Evolutionary conservation across 2,797 vertebrate genomes (phyloP), one percentile per base, ranked within the genome.

Genomic region (Craterocephalus amniculus): DNA sequence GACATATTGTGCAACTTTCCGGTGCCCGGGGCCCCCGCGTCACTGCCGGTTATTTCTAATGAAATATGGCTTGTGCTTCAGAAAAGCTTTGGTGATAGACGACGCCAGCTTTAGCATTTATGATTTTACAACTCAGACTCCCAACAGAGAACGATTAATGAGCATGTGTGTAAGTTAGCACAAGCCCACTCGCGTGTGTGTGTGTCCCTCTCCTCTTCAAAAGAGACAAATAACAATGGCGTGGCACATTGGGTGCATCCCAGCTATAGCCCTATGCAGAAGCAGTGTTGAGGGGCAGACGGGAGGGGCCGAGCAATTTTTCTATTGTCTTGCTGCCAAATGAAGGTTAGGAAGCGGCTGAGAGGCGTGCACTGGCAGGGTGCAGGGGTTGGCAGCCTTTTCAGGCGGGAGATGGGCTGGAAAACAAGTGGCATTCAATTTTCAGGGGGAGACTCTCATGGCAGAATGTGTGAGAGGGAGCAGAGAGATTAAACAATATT

Each of bases 361-460:
- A 86, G 82, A 87, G 80, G 80, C 70, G 63, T 70, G 78, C 59
- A 51, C 71, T 89, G 84, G 86, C 82, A 79, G 81, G 56, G 86
- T 75, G 36, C 80, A 75, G 84, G 80, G 88, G 89, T 87, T 91
- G 89, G 87, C 83, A 86, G 88, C 82, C 84, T 85, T 88, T 88
- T 88, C 83, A 88, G 74, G 51, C 80, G 63, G 80, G 79, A 85
- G 84, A 89, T 87, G 86, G 82, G 71, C 83, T 88, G 82, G 71
- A 90, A 88, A 88, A 88, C 79, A 88, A 91, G 82, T 84, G 87
- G 83, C 85, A 83, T 91, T 91, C 83, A 89, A 86, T 90, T 88
- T 90, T 79, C 34, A 16, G 36, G 24, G 56, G 54, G 74, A 70
- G 65, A 54, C 63, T 86, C 61, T 86, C 76, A 78, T 84, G 68